These are phyloP conservation scores for Diogma glabrata DNA, from an alignment of 2,888 invertebrate species.

Conservation along the genomic window DNA sequence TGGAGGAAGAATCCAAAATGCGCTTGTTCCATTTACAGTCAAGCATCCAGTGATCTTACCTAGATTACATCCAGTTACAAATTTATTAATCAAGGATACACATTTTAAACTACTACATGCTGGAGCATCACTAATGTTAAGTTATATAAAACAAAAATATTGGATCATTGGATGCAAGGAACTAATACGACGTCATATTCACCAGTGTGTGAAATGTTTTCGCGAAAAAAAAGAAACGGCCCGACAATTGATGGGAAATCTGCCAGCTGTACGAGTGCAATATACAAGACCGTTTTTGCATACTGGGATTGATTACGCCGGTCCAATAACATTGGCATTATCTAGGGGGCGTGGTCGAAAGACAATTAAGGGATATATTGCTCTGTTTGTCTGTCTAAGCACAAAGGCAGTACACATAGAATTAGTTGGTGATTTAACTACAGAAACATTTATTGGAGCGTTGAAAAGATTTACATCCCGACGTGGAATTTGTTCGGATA, in stretches of 20 bases:
- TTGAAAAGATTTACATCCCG: slow-evolving; percentile 22
- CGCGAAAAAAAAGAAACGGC: background rate
- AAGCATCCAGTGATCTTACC: slow-evolving; percentile 20
- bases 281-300: slow-evolving; percentile 15
- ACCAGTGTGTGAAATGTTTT: slow-evolving; percentile 15
- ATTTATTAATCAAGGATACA: slow-evolving; percentile 3
- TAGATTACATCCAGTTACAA: slow-evolving; percentile 15
- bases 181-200: slow-evolving; percentile 6
- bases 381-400: slow-evolving; percentile 22
- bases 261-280: slow-evolving; percentile 16
- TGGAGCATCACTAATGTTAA: slow-evolving; percentile 16
- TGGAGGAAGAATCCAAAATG: slow-evolving; percentile 20
- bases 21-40: slow-evolving; percentile 13
- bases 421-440: slow-evolving; percentile 15
- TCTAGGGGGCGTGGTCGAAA: slow-evolving; percentile 17
- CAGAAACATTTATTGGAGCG: slow-evolving; percentile 22
- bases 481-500: slow-evolving; percentile 20
- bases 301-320: slow-evolving; percentile 19
- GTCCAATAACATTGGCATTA: slow-evolving; percentile 16
- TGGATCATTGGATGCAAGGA: slow-evolving; percentile 18
- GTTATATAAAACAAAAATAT: slow-evolving; percentile 16
- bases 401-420: slow-evolving; percentile 19
- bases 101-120: slow-evolving; percentile 16
- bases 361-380: slow-evolving; percentile 21
- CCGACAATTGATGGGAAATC: slow-evolving; percentile 20